Conservation (phyloP, 2,888 invertebrate genomes). For the Caenorhabditis sinica region DNA sequence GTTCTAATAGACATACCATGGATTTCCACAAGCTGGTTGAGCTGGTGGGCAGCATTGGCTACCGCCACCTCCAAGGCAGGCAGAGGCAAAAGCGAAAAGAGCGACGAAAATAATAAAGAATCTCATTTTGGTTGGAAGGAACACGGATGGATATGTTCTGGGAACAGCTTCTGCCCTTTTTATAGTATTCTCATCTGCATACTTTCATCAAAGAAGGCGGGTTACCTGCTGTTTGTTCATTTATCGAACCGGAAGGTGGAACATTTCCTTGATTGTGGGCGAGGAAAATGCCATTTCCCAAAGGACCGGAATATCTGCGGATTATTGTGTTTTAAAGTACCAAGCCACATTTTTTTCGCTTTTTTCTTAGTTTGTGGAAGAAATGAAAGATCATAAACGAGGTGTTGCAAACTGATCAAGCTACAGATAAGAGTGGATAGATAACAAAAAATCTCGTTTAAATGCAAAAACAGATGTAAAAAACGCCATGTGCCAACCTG, state of each 20-base stretch:
- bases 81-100: constrained; percentile 23
- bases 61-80: constrained; percentile 46
- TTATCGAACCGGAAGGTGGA: constrained; percentile 43
- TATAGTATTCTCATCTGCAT: constrained; percentile 30
- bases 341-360: not conserved
- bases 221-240: constrained; percentile 50
- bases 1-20: constrained; percentile 41
- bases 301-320: constrained; percentile 12
- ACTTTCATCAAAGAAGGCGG: constrained; percentile 1
- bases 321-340: constrained; percentile 17
- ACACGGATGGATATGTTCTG: not conserved
- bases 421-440: constrained; percentile 14
- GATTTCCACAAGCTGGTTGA: constrained; percentile 54
- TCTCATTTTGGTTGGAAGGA: constrained; percentile 1
- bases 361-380: not conserved
- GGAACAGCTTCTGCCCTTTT: constrained; percentile 5
- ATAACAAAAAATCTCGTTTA: constrained; percentile 9
- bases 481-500: constrained; percentile 1
- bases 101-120: constrained; percentile 21
- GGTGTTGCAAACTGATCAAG: constrained; percentile 22
- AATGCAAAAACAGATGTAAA: not conserved
- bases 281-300: constrained; percentile 7
- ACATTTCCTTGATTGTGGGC: constrained; percentile 17
- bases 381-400: constrained; percentile 24
- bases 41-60: constrained; percentile 39